Conservation (phyloP, 2,888 invertebrate species). For the Syrista parreyssii region DNA sequence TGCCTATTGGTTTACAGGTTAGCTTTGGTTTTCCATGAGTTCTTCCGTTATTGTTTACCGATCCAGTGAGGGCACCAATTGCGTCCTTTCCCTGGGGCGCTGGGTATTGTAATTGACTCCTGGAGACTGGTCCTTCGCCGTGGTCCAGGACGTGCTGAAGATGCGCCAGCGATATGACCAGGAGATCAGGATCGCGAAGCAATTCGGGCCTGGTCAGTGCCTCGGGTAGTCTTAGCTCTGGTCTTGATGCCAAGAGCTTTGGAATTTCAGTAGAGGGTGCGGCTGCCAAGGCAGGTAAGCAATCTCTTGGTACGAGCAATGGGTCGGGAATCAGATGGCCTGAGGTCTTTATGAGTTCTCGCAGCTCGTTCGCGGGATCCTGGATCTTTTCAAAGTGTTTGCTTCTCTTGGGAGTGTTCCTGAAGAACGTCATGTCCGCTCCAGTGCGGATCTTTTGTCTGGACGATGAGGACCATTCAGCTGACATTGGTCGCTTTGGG, state of each 20-base stretch:
- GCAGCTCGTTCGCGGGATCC: slow-evolving; percentile 77
- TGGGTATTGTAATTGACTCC: slow-evolving; percentile 14
- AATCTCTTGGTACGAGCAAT: slow-evolving; percentile 81
- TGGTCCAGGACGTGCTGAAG: slow-evolving; percentile 68
- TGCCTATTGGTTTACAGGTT: slow-evolving; percentile 61
- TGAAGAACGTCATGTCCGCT: not conserved
- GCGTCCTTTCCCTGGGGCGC: slow-evolving; percentile 9
- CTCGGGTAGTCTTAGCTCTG: slow-evolving; percentile 80
- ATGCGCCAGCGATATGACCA: slow-evolving; percentile 81
- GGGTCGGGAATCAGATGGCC: slow-evolving; percentile 84
- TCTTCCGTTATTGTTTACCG: slow-evolving; percentile 25
- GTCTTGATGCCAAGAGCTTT: slow-evolving; percentile 76
- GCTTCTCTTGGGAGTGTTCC: not conserved
- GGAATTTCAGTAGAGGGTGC: slow-evolving; percentile 84
- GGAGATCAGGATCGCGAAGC: slow-evolving; percentile 80
- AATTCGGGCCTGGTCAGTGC: slow-evolving; percentile 79
- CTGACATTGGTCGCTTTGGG: slow-evolving; percentile 40
- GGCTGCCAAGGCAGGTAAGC: slow-evolving; percentile 76
- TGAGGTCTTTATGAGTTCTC: slow-evolving; percentile 74
- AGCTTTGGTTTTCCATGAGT: slow-evolving; percentile 51
- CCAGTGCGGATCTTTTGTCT: not conserved
- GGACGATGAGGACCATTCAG: slow-evolving; percentile 36
- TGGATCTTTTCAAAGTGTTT: slow-evolving; percentile 30
- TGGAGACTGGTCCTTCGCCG: slow-evolving; percentile 47
- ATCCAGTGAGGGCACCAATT: slow-evolving; percentile 17